Conservation (phyloP, 2,797 vertebrate species). For the Enteromius mattozi region DNA sequence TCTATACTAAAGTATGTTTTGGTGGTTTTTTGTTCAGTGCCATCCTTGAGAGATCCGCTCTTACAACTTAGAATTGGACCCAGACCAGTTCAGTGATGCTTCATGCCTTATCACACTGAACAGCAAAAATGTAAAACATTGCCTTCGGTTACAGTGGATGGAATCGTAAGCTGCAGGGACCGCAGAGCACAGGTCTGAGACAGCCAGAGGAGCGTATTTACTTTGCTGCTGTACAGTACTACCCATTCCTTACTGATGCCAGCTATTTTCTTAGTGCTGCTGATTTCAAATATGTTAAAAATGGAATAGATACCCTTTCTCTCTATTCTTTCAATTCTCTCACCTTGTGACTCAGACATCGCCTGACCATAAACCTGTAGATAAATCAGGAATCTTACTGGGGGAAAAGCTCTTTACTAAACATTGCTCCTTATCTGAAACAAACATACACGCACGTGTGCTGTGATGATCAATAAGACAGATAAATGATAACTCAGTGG, state of each 20-base stretch:
- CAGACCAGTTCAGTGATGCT: background rate
- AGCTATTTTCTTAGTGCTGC: constrained; percentile 49
- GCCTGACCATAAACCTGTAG: background rate
- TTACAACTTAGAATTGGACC: background rate
- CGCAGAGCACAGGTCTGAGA: background rate
- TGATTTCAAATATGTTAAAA: constrained; percentile 40
- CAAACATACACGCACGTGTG: background rate
- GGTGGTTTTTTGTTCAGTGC: background rate
- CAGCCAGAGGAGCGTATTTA: background rate
- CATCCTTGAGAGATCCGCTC: background rate
- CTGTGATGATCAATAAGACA: constrained; percentile 41
- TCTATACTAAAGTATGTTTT: background rate
- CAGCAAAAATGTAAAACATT: constrained; percentile 14
- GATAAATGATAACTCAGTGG: constrained; percentile 47
- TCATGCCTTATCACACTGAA: constrained; percentile 4
- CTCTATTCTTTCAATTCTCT: constrained; percentile 15
- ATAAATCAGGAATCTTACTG: constrained; percentile 27
- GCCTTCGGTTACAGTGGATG: constrained; percentile 19
- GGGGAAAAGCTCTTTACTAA: constrained; percentile 30
- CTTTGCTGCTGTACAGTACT: background rate
- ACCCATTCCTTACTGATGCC: constrained; percentile 21
- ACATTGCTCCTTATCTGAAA: constrained; percentile 45
- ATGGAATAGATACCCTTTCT: constrained; percentile 16
- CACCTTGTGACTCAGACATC: background rate
- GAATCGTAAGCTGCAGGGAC: background rate